A percentile compares a stretch with the other conserved stretches of the same genome.
Evolutionary conservation across 2,113 vertebrate species (phyloP).

Genomic region (Brachypodius melanocephalos): DNA sequence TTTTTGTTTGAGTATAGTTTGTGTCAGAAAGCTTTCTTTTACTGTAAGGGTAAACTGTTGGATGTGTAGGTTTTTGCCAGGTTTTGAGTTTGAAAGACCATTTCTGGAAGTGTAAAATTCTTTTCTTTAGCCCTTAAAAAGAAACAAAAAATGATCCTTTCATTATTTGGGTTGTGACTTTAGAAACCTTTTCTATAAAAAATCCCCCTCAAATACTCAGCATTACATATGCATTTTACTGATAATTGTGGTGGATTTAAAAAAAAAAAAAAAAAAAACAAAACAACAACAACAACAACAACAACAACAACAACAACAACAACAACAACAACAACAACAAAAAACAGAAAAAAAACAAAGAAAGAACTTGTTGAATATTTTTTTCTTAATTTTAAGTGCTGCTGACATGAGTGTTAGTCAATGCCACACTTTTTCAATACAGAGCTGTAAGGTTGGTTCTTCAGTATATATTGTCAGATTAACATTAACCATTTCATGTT

Average conservation of each 20-base stretch:
- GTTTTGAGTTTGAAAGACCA: not conserved
- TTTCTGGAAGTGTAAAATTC: not conserved
- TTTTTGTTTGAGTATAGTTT: not conserved
- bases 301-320: too few species aligned
- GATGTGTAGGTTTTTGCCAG: not conserved
- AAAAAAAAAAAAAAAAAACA: not conserved
- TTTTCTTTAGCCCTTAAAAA: not conserved
- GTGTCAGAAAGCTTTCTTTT: conserved; percentile 10
- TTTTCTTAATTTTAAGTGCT: not conserved
- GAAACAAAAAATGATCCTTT: not conserved
- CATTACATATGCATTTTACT: not conserved
- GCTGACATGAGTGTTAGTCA: not conserved
- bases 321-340: too few species aligned
- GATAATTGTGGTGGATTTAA: not conserved
- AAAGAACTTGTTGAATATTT: not conserved
- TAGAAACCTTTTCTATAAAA: not conserved
- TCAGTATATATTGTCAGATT: not conserved
- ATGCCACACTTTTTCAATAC: not conserved
- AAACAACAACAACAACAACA: too few species aligned
- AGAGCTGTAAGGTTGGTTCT: not conserved
- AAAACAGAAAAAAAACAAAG: not conserved
- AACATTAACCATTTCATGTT: not conserved
- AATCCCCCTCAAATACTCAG: not conserved
- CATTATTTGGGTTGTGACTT: not conserved
- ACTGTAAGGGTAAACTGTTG: not conserved